Evolutionary conservation across 2,888 invertebrate species (phyloP).

Genomic region (Spisula solida): DNA sequence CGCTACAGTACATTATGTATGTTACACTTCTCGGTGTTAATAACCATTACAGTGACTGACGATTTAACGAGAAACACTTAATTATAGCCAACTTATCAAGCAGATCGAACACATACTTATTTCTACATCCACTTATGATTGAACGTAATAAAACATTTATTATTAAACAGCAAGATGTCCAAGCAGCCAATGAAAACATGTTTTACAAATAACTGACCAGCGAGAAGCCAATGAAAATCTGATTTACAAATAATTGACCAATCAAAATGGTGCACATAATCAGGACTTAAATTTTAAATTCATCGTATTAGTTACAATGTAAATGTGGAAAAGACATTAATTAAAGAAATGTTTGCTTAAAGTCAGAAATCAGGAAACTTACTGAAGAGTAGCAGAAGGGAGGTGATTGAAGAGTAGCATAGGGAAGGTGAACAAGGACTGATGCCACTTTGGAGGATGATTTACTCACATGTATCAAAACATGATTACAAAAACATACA

Average conservation of each 20-base stretch:
- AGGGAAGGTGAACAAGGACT: slow-evolving; percentile 1
- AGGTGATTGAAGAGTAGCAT: slow-evolving; percentile 18
- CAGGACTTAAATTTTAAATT: too few relatives aligned
- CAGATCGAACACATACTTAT: not conserved
- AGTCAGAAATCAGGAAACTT: not conserved
- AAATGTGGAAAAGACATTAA: slow-evolving; percentile 20
- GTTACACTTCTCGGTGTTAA: not conserved
- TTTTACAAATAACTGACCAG: too few relatives aligned
- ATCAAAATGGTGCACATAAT: too few relatives aligned
- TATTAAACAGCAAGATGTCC: too few relatives aligned
- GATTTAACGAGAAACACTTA: not conserved
- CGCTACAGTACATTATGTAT: too few relatives aligned
- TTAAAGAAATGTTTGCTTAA: slow-evolving; percentile 11
- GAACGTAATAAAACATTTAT: not conserved
- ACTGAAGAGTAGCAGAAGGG: not conserved
- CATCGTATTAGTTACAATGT: not conserved
- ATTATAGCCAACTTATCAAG: not conserved
- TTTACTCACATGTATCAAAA: not conserved
- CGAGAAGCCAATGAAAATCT: too few relatives aligned
- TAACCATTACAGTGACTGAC: not conserved
- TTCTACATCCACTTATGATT: not conserved
- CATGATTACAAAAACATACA: not conserved
- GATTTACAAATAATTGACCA: too few relatives aligned
- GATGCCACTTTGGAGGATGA: not conserved
- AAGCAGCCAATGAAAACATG: too few relatives aligned